These are phyloP conservation scores for Hydrochoerus hydrochaeris DNA, from an alignment of 2,113 vertebrate genomes.

Conservation along the genomic window DNA sequence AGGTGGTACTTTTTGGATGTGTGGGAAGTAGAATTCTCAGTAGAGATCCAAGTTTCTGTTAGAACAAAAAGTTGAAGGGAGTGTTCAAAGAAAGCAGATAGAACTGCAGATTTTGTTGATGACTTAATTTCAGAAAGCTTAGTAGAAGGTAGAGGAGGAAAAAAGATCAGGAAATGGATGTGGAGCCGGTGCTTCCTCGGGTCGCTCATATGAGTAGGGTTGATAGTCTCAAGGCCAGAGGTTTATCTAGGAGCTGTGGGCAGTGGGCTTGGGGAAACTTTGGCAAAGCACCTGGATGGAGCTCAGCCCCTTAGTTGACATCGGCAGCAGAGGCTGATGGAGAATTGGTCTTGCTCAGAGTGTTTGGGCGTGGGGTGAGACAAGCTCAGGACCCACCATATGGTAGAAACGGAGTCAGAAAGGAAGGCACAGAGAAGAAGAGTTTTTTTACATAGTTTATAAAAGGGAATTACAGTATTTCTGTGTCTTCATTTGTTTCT, in stretches of 20 bases:
- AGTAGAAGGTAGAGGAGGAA: background rate
- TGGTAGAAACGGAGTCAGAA: background rate
- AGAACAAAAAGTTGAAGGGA: background rate
- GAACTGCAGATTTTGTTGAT: background rate
- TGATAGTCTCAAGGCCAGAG: background rate
- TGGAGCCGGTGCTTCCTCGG: background rate
- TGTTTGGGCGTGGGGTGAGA: accelerated
- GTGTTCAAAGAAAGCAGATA: background rate
- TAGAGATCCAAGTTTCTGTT: background rate
- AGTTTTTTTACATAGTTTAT: background rate
- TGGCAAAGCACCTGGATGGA: background rate
- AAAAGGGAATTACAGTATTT: background rate
- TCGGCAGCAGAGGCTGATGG: background rate
- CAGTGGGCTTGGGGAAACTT: background rate
- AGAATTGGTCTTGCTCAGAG: background rate
- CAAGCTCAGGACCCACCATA: background rate
- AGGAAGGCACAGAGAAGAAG: background rate
- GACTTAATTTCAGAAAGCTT: background rate
- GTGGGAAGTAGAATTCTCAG: background rate
- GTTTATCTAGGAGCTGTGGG: background rate
- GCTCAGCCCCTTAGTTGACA: background rate
- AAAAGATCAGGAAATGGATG: background rate
- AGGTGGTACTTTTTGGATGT: background rate
- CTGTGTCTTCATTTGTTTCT: background rate
- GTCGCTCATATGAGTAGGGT: background rate